Base-by-base conservation (phyloP, 1,140 invertebrate species). In the Drosophila novamexicana region DNA sequence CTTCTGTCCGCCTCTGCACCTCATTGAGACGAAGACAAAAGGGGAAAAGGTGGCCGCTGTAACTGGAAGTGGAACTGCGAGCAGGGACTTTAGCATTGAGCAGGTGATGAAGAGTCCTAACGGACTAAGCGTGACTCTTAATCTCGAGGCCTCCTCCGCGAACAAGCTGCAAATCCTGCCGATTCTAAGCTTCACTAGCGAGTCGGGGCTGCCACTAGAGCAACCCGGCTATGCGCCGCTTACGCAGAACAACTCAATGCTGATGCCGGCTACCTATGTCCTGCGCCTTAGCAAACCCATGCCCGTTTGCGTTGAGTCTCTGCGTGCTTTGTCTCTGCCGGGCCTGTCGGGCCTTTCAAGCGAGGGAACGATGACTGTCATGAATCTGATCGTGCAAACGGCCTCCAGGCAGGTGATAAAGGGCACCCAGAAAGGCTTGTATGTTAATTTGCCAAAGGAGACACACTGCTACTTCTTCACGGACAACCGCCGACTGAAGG, bases 401-500 rank as follows among this genome's bases (percentile, higher is more conserved):
- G 86, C 83, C 0, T 89, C 90, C 0, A 81, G 77, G 12, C 78
- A 91, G 16, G 61, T 73, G 6, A 74, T 91, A 8, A 83, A 59
- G 32, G 83, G 70, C 34, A 75, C 79, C 1, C 77, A 90, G 53
- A 91, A 85, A 34, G 92, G 91, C 0, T 56, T 92, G 0, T 95
- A 94, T 64, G 93, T 98, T 95, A 96, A 96, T 52, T 93, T 99
- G 32, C 97, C 97, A 0, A 98, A 98, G 90, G 98, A 99, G 88
- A 95, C 96, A 39, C 98, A 99, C 91, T 97, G 97, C 90, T 99
- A 98, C 91, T 98, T 97, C 91, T 94, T 99, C 93, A 98, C 97
- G 4, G 96, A 97, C 88, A 95, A 95, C 67, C 95, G 95, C 75
- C 95, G 94, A 10, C 94, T 98, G 92, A 95, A 83, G 53, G 98